Evolutionary conservation across 2,797 vertebrate genomes (phyloP).

Genomic region (Hemitrygon akajei): DNA sequence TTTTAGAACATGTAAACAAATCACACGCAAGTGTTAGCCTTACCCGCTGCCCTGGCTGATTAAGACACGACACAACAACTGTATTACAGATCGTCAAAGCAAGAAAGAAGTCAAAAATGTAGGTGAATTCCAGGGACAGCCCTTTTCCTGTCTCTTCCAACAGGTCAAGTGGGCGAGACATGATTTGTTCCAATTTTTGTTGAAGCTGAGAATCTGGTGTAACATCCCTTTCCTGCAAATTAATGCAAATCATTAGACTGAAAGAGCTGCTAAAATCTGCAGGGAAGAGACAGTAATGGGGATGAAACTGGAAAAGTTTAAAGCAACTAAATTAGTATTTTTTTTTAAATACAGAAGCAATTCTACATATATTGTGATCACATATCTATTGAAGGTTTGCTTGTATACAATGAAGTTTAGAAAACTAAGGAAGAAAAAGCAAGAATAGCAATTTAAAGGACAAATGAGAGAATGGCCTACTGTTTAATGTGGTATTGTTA

Average conservation of each 20-base stretch:
- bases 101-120: slow-evolving; percentile 83
- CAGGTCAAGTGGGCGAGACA: slow-evolving; percentile 45
- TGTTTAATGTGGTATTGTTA: neutral
- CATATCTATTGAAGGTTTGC: neutral
- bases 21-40: slow-evolving; percentile 20
- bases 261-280: neutral
- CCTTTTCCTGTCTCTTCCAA: slow-evolving; percentile 39
- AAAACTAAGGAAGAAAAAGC: neutral
- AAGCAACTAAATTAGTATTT: neutral
- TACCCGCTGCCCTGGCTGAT: slow-evolving; percentile 68
- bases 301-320: neutral
- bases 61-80: slow-evolving; percentile 82
- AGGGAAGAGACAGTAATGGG: neutral
- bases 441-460: neutral
- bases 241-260: slow-evolving; percentile 38
- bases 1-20: neutral
- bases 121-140: slow-evolving; percentile 59
- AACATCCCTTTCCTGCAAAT: slow-evolving; percentile 76
- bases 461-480: neutral
- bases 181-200: slow-evolving; percentile 65
- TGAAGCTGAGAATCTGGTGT: slow-evolving; percentile 73
- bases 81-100: slow-evolving; percentile 87
- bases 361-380: neutral
- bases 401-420: neutral
- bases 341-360: neutral